Evolutionary conservation across 2,888 invertebrate species (phyloP), one percentile per base, ranked within the genome.

Genomic region (Machimus rusticus): DNA sequence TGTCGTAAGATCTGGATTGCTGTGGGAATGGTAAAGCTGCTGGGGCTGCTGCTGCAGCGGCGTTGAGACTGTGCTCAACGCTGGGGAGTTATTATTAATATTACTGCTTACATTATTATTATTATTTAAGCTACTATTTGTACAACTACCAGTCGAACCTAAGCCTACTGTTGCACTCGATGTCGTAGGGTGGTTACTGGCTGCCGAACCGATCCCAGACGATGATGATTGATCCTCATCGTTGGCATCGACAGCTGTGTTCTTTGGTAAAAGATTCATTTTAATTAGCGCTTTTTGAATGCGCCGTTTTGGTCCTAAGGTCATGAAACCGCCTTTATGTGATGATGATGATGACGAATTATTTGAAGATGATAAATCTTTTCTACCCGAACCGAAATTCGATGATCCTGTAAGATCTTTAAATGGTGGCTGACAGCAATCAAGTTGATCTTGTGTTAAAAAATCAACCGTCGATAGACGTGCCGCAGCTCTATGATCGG

Each of bases 1-100:
- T 87, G 96, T 95, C 92, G 96, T 96, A 89, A 98, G 94, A 93
- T 98, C 98, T 12, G 98, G 98, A 93, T 98, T 98, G 91, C 97
- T 97, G 91, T 97, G 97, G 37, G 97, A 97, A 91, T 97, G 97
- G 92, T 96, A 97, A 12, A 77, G 12, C 55, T 79, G 28, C 4
- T 46, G 43, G 16, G 43, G 14, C 16, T 46, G 43, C 43, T 46
- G 57, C 8, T 78, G 84, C 9, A 19, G 55, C 66, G 19, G 1
- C 4, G 51, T 51, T n/a, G 66, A 12, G 28, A 0, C 66, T 16
- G 6, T 86, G 19, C 86, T 28, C 14, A n/a, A 34, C 14, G 55
- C 39, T 46, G n/a, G n/a, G 23, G 31, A 51, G 1, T 37, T 46
- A 37, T 85, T 85, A 43, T 86, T 86, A 76, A 55, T 87, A 46